Conservation (phyloP, 2,797 vertebrate genomes). For the Sebastes goodei region DNA sequence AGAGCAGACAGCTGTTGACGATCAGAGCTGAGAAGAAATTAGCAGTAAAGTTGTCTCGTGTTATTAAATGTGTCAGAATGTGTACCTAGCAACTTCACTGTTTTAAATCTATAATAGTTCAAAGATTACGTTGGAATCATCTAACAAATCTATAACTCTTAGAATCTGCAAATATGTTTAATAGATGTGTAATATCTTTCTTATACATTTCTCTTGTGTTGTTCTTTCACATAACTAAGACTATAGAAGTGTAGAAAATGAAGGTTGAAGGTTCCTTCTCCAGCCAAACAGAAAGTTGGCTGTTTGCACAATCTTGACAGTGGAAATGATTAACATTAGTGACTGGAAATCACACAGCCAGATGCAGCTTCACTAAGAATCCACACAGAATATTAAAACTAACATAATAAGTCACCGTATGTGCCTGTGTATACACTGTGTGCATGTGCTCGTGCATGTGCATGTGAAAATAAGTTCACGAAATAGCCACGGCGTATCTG, state of each 20-base stretch:
- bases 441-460: background rate
- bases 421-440: background rate
- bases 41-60: too few relatives aligned
- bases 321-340: slow-evolving; percentile 7
- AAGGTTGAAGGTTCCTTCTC: background rate
- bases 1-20: too few relatives aligned
- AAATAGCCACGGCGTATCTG: background rate
- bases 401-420: background rate
- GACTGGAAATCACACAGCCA: background rate
- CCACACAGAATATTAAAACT: background rate
- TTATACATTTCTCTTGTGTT: background rate
- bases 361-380: slow-evolving; percentile 1
- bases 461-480: background rate
- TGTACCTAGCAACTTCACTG: too few relatives aligned
- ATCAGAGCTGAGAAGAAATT: too few relatives aligned
- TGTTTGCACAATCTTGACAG: background rate
- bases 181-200: background rate
- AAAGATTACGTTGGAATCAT: too few relatives aligned
- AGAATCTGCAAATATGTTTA: too few relatives aligned
- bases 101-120: too few relatives aligned
- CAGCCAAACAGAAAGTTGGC: background rate
- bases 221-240: background rate
- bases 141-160: too few relatives aligned
- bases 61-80: too few relatives aligned
- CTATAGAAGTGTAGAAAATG: background rate